A percentile compares a stretch with the other conserved stretches of the same genome.
These are phyloP conservation scores for Protobothrops mucrosquamatus DNA, from an alignment of 2,113 vertebrate genomes.

Conservation along the genomic window DNA sequence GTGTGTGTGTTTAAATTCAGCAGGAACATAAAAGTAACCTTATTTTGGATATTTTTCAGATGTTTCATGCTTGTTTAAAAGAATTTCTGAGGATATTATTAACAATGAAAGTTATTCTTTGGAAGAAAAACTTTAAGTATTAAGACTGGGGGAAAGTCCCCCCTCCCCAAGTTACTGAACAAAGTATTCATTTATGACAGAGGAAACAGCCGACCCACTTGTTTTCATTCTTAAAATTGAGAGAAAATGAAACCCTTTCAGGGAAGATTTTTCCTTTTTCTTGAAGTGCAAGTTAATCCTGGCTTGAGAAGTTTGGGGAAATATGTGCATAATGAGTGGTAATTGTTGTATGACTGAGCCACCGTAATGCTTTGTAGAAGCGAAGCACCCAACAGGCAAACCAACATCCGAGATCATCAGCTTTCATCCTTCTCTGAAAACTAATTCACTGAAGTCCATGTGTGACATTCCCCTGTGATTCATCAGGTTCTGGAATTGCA, in stretches of 20 bases:
- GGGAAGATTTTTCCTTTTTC: constrained; percentile 28
- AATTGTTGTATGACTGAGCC: background rate
- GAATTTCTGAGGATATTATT: constrained; percentile 43
- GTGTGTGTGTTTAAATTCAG: background rate
- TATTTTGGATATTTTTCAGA: constrained; percentile 22
- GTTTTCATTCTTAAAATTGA: constrained; percentile 60
- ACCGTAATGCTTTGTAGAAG: background rate
- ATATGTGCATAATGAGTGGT: background rate
- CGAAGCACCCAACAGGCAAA: background rate
- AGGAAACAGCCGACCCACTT: constrained; percentile 56
- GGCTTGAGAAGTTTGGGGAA: background rate
- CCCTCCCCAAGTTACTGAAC: constrained; percentile 32
- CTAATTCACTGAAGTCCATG: background rate
- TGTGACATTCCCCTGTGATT: background rate
- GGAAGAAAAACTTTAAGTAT: constrained; percentile 18
- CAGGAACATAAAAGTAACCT: background rate
- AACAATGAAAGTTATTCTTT: constrained; percentile 40
- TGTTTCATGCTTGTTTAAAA: background rate
- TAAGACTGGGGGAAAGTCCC: constrained; percentile 37
- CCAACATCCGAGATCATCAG: background rate
- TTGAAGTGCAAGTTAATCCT: background rate
- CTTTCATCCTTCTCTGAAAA: background rate
- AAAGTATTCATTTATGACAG: constrained; percentile 48
- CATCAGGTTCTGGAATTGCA: background rate
- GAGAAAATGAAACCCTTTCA: constrained; percentile 45